These are phyloP conservation scores for Acheta domesticus DNA, from an alignment of 2,888 invertebrate species.

Conservation along the genomic window DNA sequence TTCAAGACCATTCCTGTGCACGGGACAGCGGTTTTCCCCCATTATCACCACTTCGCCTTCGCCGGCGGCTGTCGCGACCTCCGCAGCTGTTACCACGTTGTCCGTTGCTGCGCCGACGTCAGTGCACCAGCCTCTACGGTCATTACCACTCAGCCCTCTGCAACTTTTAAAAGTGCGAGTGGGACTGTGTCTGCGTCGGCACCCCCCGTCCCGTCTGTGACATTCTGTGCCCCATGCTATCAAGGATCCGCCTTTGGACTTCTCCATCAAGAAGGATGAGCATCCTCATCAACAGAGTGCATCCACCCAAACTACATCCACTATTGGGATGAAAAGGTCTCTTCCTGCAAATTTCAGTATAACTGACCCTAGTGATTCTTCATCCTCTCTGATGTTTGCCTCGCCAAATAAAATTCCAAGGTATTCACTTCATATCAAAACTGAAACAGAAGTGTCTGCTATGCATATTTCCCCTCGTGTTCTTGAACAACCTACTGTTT, in stretches of 20 bases:
- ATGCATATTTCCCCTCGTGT: neutral
- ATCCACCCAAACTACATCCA: conserved; percentile 12
- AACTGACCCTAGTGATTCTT: neutral
- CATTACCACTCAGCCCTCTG: conserved; percentile 29
- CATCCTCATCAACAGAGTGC: neutral
- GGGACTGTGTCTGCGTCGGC: neutral
- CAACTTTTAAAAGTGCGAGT: neutral
- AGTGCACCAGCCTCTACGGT: conserved; percentile 35
- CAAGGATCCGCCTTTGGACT: conserved; percentile 38
- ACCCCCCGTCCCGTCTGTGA: neutral
- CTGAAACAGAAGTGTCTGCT: neutral
- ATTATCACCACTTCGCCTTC: neutral
- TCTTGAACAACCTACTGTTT: neutral
- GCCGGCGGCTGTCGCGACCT: neutral
- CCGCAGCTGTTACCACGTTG: neutral
- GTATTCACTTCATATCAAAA: neutral
- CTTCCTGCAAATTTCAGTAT: neutral
- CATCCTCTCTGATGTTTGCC: neutral
- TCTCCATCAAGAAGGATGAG: conserved; percentile 38
- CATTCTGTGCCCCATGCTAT: neutral
- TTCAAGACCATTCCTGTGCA: conserved; percentile 31
- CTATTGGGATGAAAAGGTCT: conserved; percentile 21
- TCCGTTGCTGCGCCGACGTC: neutral
- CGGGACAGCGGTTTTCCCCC: neutral
- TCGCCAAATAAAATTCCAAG: conserved; percentile 19